A percentile compares a stretch with the other conserved stretches of the same genome.
Conservation (phyloP, 2,797 vertebrate genomes). For the Threskiornis aethiopicus region DNA sequence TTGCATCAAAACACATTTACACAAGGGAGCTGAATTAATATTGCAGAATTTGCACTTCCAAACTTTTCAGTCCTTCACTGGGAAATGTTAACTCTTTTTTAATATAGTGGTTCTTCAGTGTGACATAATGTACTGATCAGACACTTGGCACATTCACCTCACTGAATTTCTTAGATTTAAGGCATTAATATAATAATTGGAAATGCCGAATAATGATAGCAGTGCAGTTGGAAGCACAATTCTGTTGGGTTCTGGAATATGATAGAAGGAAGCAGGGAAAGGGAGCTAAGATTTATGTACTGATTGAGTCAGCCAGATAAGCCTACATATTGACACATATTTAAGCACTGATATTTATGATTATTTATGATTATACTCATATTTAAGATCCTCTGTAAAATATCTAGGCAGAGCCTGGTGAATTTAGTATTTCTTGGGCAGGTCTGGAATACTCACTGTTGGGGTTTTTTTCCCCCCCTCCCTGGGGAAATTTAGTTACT, state of each 20-base stretch:
- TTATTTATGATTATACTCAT: background rate
- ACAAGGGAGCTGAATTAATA: background rate
- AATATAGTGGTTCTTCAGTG: background rate
- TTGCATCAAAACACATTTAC: slow-evolving; percentile 46
- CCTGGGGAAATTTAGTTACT: background rate
- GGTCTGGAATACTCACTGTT: background rate
- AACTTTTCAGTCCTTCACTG: background rate
- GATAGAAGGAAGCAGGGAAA: background rate
- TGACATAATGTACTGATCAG: background rate
- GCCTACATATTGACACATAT: background rate
- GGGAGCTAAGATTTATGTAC: background rate
- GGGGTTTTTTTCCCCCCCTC: background rate
- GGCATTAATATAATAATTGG: background rate
- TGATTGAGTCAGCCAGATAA: background rate
- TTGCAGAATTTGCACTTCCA: background rate
- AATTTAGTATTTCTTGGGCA: background rate
- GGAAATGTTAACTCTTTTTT: background rate
- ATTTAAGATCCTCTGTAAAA: background rate
- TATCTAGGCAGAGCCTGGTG: background rate
- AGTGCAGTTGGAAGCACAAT: background rate
- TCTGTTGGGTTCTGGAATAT: background rate
- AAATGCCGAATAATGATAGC: background rate
- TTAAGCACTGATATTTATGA: background rate
- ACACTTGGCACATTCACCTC: background rate
- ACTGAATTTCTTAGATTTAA: background rate